Conservation (phyloP, 2,888 invertebrate genomes). For the Pseudococcus viburni region DNA sequence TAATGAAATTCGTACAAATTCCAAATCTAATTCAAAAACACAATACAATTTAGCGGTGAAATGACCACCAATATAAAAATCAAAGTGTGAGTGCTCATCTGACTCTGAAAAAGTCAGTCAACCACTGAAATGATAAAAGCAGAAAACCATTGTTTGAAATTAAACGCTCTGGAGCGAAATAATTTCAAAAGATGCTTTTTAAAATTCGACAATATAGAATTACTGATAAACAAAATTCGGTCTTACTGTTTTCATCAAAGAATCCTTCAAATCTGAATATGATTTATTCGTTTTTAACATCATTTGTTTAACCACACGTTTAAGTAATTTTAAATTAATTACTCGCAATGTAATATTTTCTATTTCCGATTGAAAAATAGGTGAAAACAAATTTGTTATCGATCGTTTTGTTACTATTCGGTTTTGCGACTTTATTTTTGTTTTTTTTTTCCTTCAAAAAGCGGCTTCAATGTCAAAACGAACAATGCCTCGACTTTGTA, state of each 20-base stretch:
- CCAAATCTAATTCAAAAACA: conserved; percentile 66
- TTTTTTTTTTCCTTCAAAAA: conserved; percentile 37
- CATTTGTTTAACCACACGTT: conserved; percentile 48
- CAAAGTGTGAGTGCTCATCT: neutral
- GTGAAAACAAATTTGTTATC: conserved; percentile 40
- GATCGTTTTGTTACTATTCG: conserved; percentile 2
- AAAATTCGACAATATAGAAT: neutral
- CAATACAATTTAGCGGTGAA: neutral
- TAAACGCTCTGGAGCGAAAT: neutral
- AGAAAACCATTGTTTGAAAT: neutral
- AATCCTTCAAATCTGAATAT: conserved; percentile 65
- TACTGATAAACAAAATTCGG: conserved; percentile 36
- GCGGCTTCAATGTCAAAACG: conserved; percentile 50
- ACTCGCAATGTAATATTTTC: neutral
- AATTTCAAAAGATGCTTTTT: neutral
- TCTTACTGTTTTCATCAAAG: conserved; percentile 65
- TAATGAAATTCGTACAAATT: conserved; percentile 67
- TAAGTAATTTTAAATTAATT: conserved; percentile 30
- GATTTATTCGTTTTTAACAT: conserved; percentile 64
- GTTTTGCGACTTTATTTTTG: conserved; percentile 43
- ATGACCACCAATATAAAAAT: neutral
- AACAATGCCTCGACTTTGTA: neutral
- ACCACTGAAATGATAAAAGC: neutral
- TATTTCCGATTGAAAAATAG: conserved; percentile 5
- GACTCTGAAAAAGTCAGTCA: too few relatives aligned